These are phyloP conservation scores for Pristionchus arcanus DNA, from an alignment of 2,888 invertebrate genomes.

Conservation along the genomic window DNA sequence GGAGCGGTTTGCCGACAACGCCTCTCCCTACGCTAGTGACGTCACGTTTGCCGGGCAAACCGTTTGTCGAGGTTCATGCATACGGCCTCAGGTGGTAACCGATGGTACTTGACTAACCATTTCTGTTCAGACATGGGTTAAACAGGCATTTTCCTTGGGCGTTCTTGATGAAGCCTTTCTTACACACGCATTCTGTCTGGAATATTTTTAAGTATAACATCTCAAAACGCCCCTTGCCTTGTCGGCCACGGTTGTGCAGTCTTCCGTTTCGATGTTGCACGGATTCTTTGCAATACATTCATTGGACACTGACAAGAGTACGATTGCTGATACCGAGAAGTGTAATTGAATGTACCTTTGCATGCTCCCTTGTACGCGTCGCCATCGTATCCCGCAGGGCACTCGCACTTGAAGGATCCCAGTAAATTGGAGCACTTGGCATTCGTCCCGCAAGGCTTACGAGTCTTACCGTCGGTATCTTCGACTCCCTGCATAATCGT, in stretches of 20 bases:
- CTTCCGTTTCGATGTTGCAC: constrained; percentile 49
- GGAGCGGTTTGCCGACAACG: no score
- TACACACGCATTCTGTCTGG: constrained; percentile 47
- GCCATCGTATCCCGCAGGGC: constrained; percentile 83
- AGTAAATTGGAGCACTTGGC: constrained; percentile 64
- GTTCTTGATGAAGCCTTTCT: constrained; percentile 47
- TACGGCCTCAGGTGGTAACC: neutral
- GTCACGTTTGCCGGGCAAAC: no score
- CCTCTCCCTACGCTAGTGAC: no score
- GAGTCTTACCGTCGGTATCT: neutral
- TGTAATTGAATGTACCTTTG: neutral
- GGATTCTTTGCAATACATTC: constrained; percentile 55
- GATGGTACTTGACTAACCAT: neutral
- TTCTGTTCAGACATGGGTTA: constrained; percentile 41
- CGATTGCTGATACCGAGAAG: neutral
- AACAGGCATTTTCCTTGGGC: neutral
- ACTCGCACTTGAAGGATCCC: constrained; percentile 78
- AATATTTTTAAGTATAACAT: neutral
- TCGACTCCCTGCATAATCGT: neutral
- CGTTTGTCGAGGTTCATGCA: no score
- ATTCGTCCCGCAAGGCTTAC: constrained; percentile 67
- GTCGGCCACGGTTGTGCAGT: constrained; percentile 39
- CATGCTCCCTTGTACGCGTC: constrained; percentile 43
- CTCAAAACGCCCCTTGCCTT: neutral
- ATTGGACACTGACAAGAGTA: constrained; percentile 27